These are phyloP conservation scores for Ophion costatus DNA, from an alignment of 2,888 invertebrate species.

Conservation along the genomic window DNA sequence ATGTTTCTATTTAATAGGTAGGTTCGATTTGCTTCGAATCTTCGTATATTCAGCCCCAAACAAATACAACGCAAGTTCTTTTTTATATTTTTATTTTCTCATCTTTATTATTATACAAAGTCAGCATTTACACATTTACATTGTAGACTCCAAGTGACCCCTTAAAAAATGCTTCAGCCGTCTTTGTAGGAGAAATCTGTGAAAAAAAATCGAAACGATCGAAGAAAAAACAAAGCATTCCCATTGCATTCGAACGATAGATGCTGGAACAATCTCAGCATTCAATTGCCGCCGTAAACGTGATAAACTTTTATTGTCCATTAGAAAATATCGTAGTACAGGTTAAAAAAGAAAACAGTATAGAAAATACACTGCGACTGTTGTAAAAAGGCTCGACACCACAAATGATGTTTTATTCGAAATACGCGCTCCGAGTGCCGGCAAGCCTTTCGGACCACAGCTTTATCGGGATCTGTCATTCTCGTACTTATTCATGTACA, in stretches of 20 bases:
- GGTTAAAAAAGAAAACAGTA: background rate
- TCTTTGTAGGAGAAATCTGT: background rate
- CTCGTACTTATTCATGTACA: background rate
- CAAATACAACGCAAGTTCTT: too few species aligned
- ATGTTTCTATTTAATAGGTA: too few species aligned
- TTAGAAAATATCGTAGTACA: background rate
- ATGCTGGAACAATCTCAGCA: background rate
- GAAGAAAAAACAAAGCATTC: background rate
- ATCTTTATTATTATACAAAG: too few species aligned
- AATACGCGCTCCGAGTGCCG: background rate
- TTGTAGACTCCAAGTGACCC: background rate
- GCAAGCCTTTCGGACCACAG: constrained; percentile 17
- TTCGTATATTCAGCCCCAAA: too few species aligned
- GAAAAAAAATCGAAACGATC: background rate
- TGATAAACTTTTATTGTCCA: background rate
- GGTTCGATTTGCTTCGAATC: too few species aligned
- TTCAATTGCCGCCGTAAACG: background rate
- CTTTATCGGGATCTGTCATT: constrained; percentile 10
- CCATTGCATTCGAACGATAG: background rate
- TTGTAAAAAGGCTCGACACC: background rate
- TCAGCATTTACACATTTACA: too few species aligned
- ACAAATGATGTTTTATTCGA: background rate
- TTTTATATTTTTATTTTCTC: too few species aligned
- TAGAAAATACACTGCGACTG: background rate
- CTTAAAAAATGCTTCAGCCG: background rate